Percentiles rank a stretch among this genome's conserved stretches.
These are phyloP conservation scores for Melinaea menophilus DNA, from an alignment of 2,888 invertebrate genomes.

Conservation along the genomic window DNA sequence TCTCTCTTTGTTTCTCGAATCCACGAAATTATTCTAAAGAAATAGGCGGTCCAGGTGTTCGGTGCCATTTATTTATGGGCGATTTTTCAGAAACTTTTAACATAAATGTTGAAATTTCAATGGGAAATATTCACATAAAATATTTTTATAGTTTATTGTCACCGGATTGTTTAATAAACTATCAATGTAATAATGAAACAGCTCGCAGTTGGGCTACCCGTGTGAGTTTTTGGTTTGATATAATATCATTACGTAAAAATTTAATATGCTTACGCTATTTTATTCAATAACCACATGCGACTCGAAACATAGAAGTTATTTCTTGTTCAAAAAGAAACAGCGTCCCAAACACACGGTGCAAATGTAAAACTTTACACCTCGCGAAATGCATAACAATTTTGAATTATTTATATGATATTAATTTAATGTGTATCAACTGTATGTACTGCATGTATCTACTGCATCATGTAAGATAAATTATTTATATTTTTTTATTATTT, in stretches of 20 bases:
- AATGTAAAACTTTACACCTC: conserved; percentile 64
- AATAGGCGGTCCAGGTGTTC: conserved; percentile 38
- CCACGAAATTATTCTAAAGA: conserved; percentile 66
- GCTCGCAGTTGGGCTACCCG: neutral
- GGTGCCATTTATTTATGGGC: conserved; percentile 31
- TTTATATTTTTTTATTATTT: too few relatives aligned
- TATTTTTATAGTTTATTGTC: conserved; percentile 6
- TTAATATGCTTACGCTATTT: neutral
- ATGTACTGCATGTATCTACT: too few relatives aligned
- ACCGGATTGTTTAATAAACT: conserved; percentile 2
- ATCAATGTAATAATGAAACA: conserved; percentile 1
- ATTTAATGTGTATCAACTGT: too few relatives aligned
- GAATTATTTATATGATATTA: conserved; percentile 34
- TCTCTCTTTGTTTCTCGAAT: conserved; percentile 77
- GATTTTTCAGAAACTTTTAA: conserved; percentile 21
- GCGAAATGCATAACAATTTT: conserved; percentile 66
- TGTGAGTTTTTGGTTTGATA: too few relatives aligned
- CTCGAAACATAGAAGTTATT: conserved; percentile 14
- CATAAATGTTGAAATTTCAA: conserved; percentile 11
- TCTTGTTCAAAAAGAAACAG: conserved; percentile 38
- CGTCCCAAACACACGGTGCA: conserved; percentile 53
- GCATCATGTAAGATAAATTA: too few relatives aligned
- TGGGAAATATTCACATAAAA: conserved; percentile 7
- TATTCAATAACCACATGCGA: conserved; percentile 9
- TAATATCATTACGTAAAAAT: too few relatives aligned